Base-by-base conservation (phyloP, 1,140 invertebrate species). In the Delia radicum region DNA sequence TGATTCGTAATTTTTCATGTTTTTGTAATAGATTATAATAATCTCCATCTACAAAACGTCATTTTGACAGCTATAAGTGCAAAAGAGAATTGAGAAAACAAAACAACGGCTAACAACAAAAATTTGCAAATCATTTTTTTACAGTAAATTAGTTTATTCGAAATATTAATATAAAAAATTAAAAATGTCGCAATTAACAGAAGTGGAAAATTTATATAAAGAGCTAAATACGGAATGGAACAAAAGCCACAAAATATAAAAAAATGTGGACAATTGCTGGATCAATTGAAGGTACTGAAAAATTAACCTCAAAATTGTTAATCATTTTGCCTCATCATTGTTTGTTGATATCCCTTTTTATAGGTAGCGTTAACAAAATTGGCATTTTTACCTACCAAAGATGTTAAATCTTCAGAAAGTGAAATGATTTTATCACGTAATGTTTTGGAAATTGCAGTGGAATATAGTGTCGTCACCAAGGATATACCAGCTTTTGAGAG, bases 401-500 rank as follows among this genome's bases (percentile, higher is more conserved):
- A 94, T 81, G 89, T 89, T 29, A 88, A 89, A 73, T 94, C 94
- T 1, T 37, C 93, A 69, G 93, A 95, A 87, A 93, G 96, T 83
- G 83, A 98, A 88, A 87, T 98, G 31, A 87, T 97, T 31, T 88
- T 98, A 77, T 95, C 96, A 6, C 89, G 96, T 81, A 95, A 98
- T 87, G 93, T 97, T 76, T 88, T 99, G 31, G 97, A 99, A 91
- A 96, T 98, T 80, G 97, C 97, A 77, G 96, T 96, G 29, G 95
- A 97, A 87, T 97, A 95, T 91, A 96, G 96, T 79, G 97, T 99
- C 77, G 93, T 93, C 27, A 92, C 89, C 26, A 93, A 95, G 87
- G 94, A 99, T 88, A 96, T 98, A 75, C 94, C 95, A 78, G 92
- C 95, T 0, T 99, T 99, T 88, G 97, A 99, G 86, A 89, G 96